Conservation (phyloP, 2,888 invertebrate species). For the Halictus quadricinctus region DNA sequence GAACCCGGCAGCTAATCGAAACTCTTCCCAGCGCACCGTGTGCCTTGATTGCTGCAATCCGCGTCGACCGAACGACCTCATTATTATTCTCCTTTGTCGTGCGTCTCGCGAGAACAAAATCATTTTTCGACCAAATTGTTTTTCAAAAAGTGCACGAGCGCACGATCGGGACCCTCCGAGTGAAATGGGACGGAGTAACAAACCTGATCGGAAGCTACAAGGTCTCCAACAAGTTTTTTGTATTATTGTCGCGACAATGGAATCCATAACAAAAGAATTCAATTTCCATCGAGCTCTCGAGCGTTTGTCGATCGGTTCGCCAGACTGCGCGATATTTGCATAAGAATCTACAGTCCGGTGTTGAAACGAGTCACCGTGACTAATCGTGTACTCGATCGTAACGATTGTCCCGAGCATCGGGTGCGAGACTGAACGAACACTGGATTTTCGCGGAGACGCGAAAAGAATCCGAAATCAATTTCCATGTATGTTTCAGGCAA, state of each 20-base stretch:
- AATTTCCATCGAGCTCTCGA: not conserved
- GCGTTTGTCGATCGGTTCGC: not conserved
- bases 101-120: not conserved
- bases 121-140: not conserved
- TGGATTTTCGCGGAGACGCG: not conserved
- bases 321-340: not conserved
- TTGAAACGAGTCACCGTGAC: not conserved
- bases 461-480: conserved; percentile 40
- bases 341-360: not conserved
- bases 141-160: not conserved
- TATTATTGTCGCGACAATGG: not conserved
- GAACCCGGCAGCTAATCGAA: conserved; percentile 58
- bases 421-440: not conserved
- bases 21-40: conserved; percentile 12
- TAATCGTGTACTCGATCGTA: not conserved
- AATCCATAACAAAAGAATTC: not conserved
- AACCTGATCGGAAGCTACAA: no score
- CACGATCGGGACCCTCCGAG: no score
- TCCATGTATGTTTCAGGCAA: not conserved
- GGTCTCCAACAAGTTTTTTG: not conserved
- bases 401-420: not conserved
- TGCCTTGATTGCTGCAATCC: not conserved
- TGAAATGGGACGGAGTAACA: not conserved
- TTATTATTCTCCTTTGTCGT: not conserved
- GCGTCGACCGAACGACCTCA: not conserved